Evolutionary conservation across 2,888 invertebrate species (phyloP).

Genomic region (Drosophila mayaguana): DNA sequence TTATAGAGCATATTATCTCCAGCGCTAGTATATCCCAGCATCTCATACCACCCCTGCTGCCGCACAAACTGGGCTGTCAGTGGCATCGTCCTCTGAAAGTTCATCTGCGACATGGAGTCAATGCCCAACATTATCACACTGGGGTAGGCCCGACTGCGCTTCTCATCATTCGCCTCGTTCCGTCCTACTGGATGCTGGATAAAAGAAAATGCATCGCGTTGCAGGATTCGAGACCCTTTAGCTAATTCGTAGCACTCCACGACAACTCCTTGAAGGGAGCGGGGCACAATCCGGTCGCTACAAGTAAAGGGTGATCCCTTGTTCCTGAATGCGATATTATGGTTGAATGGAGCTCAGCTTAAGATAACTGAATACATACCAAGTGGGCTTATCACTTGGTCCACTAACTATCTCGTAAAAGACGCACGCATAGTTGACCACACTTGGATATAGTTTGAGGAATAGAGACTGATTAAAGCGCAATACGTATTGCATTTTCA

Average conservation of each 20-base stretch:
- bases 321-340: conserved; percentile 4
- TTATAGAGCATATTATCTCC: conserved; percentile 95
- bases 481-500: conserved; percentile 37
- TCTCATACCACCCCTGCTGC: conserved; percentile 87
- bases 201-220: conserved; percentile 86
- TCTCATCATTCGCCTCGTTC: conserved; percentile 45
- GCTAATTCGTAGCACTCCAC: conserved; percentile 81
- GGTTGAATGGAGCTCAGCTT: not conserved
- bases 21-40: conserved; percentile 89
- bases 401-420: conserved; percentile 59
- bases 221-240: conserved; percentile 42
- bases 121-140: conserved; percentile 89
- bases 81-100: conserved; percentile 90
- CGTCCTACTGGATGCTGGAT: conserved; percentile 83
- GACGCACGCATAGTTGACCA: conserved; percentile 57
- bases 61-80: conserved; percentile 88
- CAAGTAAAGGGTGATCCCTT: not conserved
- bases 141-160: conserved; percentile 85
- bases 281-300: conserved; percentile 45
- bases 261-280: conserved; percentile 57
- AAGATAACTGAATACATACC: conserved; percentile 3
- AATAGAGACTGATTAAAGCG: conserved; percentile 34
- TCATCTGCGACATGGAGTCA: conserved; percentile 87
- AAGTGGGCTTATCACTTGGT: not conserved
- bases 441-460: conserved; percentile 18